These are phyloP conservation scores for Hassar affinis DNA, from an alignment of 2,113 vertebrate genomes.

Conservation along the genomic window DNA sequence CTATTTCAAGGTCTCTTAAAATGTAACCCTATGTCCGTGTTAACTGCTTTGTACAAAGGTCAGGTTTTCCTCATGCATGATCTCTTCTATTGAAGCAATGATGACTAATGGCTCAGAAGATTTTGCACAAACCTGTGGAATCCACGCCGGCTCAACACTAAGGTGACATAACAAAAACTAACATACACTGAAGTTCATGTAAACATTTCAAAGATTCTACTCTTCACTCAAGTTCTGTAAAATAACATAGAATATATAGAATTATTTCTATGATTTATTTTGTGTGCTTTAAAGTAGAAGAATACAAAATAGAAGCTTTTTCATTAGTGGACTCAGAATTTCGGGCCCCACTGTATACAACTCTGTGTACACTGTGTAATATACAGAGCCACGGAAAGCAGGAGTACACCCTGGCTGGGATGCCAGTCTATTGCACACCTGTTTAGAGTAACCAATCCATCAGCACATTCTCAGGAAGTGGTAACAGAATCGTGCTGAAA, in stretches of 20 bases:
- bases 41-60: too few species aligned
- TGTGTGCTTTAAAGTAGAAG: too few species aligned
- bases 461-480: not conserved
- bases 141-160: not conserved
- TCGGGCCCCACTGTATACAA: too few species aligned
- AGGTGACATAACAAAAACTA: too few species aligned
- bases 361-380: too few species aligned
- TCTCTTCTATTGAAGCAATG: not conserved
- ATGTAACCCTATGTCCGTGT: too few species aligned
- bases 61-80: not conserved
- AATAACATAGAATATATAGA: too few species aligned
- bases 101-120: not conserved
- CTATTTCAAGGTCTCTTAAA: too few species aligned
- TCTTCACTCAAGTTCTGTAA: not conserved
- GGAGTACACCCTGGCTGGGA: not conserved
- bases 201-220: not conserved
- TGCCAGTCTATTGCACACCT: not conserved
- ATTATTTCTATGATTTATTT: not conserved
- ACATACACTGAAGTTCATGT: not conserved
- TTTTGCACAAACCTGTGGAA: not conserved
- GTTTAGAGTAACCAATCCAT: not conserved
- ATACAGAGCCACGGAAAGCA: not conserved
- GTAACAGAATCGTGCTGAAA: not conserved
- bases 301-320: too few species aligned
- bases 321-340: too few species aligned